Evolutionary conservation across 2,797 vertebrate genomes (phyloP), one percentile per base, ranked within the genome.

Genomic region (Falco concolor): DNA sequence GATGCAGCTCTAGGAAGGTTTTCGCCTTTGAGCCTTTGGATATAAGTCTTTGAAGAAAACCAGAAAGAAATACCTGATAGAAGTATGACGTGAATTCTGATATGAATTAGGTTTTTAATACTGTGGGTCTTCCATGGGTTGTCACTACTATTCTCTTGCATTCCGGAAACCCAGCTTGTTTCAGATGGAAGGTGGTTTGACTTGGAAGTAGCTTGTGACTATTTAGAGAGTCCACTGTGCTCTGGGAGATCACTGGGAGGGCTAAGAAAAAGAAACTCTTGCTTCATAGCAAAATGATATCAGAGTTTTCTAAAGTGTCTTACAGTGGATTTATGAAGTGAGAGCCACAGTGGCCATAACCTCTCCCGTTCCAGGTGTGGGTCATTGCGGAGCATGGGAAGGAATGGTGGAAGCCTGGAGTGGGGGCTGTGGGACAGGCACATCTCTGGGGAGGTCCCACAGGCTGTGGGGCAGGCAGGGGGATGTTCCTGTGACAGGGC

Each of bases 141-240:
- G 44, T 54, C 32, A 34, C 42, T 1, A 0, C 12, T 2, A 0
- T 38, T 52, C 28, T 73, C 23, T 17, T 56, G 40, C 54, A 34
- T n/a, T 63, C 44, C 52, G 56, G 67, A 68, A 82, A 30, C 28
- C 5, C 57, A 67, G 5, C 19, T 47, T 40, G 25, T 54, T 75
- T 59, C 67, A 59, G 28, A n/a, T 50, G 32, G 49, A 70, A 32
- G 24, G 12, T 30, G 25, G 10, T 89, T 82, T 72, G 30, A 8
- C 60, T 85, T 89, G 68, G 50, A 76, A 61, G 21, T 36, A 73
- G 25, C 17, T 54, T 72, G 72, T 79, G 38, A 70, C 23, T 88
- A 34, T 67, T 74, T 67, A 72, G 23, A 50, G 8, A 10, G 34
- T 34, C 44, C 10, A 5, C 27, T 52, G 40, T 64, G 23, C 30